These are phyloP conservation scores for Drosophila parthenogenetica DNA, from an alignment of 2,888 invertebrate genomes.

Conservation along the genomic window DNA sequence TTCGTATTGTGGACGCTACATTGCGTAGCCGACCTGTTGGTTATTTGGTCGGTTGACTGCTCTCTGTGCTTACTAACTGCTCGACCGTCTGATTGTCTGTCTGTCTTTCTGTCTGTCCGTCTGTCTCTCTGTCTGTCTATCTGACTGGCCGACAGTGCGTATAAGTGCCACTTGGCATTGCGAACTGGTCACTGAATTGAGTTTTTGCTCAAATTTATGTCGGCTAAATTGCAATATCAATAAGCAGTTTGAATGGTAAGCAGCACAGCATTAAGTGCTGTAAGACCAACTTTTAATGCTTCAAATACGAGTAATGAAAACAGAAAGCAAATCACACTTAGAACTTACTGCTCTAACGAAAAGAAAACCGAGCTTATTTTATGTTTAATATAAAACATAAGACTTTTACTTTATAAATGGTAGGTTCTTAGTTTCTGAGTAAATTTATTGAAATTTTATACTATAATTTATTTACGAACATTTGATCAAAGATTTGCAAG, in stretches of 20 bases:
- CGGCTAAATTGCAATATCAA: slow-evolving; percentile 69
- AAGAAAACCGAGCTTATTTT: background rate
- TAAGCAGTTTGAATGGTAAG: slow-evolving; percentile 39
- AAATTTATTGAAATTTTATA: too few relatives aligned
- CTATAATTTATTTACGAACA: too few relatives aligned
- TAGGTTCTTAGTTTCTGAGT: too few relatives aligned
- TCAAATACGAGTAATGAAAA: slow-evolving; percentile 38
- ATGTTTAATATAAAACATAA: background rate
- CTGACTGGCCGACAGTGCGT: slow-evolving; percentile 40
- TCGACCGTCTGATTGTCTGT: slow-evolving; percentile 6
- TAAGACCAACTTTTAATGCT: slow-evolving; percentile 37
- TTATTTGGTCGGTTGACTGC: slow-evolving; percentile 17
- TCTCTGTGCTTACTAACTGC: background rate
- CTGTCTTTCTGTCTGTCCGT: background rate
- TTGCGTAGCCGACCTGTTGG: slow-evolving; percentile 63
- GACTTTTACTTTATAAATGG: background rate
- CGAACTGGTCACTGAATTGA: slow-evolving; percentile 21
- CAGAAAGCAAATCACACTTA: background rate
- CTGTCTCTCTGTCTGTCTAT: slow-evolving; percentile 2
- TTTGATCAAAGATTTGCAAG: too few relatives aligned
- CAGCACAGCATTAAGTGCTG: slow-evolving; percentile 25
- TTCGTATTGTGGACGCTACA: slow-evolving; percentile 44
- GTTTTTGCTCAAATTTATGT: slow-evolving; percentile 59
- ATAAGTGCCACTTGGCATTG: slow-evolving; percentile 50
- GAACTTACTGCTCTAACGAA: background rate